Base-by-base conservation (phyloP, 2,888 invertebrate genomes). In the Caenorhabditis sp. region DNA sequence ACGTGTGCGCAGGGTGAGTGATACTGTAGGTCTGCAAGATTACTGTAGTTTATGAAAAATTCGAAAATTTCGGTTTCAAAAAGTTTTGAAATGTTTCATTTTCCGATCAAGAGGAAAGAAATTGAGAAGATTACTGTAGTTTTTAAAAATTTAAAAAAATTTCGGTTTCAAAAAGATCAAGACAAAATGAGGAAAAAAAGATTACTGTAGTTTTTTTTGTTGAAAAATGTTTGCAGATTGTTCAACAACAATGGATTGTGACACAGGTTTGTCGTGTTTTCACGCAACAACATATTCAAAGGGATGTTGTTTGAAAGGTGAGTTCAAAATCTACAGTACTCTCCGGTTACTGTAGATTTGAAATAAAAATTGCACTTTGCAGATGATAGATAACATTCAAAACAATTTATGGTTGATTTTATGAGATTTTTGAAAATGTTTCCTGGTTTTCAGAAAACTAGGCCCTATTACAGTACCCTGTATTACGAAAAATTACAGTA, bases 241-340 rank as follows among this genome's bases (percentile, higher is more conserved):
- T 64, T 70, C 73, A 37, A 82, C 83, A 17, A 84, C 84, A 8
- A 58, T 80, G 55, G 84, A 84, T 60, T 84, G 84, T 61, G 72
- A 75, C 12, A 69, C 78, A 4, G 83, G 81, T 14, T 60, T 83
- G 24, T 80, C 80, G 43, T 84, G 84, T 64, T 84, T 83, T 63
- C 77, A 81, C 36, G 82, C 84, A 10, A 81, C 83, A 0, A 49
- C 70, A 5, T 69, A 74, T 31, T 62, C 64, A 31, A 71, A 76
- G 37, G 84, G 84, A 43, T 84, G 84, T 65, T 84, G 84, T 69
- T 63, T 84, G 64, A 77, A 69, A 66, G 73, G 79, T 81, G 17
- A n/a, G 62, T 53, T 21, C 19, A 8, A 23, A 31, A 10, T 10
- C 31, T 31, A 31, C 31, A 31, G 31, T 31, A 31, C 31, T 31